Evolutionary conservation across 1,140 invertebrate genomes (phyloP), one percentile per base, ranked within the genome.

Genomic region (Chlorops oryzae): DNA sequence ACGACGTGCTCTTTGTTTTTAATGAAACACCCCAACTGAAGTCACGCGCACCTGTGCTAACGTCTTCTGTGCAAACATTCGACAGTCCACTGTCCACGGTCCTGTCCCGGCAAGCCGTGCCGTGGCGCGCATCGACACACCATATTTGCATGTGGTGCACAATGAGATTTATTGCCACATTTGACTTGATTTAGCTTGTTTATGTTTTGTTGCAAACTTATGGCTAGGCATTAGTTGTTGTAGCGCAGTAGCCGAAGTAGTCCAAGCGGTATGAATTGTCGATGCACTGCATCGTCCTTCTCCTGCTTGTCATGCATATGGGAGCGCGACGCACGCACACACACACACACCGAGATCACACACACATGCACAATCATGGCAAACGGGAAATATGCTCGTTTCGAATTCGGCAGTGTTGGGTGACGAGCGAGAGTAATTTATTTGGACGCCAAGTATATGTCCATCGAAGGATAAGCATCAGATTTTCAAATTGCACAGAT

Each of bases 121-220:
- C n/a, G n/a, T n/a, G n/a, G n/a, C n/a, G n/a, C n/a, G n/a, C n/a
- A n/a, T n/a, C n/a, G n/a, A n/a, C n/a, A n/a, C n/a, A n/a, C n/a
- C n/a, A n/a, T n/a, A 47, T 47, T 47, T 47, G 45, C 45, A 47
- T 47, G 45, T 47, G 45, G 35, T 25, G 45, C 45, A 35, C 39
- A 38, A 38, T 35, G 39, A 47, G 45, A 47, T 47, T 47, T 47
- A 47, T 47, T 38, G 34, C 45, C 45, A 25, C 45, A 47, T 47
- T 47, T 47, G 34, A 47, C 45, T 47, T 47, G 45, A 47, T 47
- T 47, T 47, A 47, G 45, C 45, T 47, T 47, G 45, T 47, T 47
- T 47, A 47, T 47, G 45, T 47, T 47, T 47, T 37, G 35, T 34
- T 27, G 27, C 39, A 38, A 47, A 47, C 32, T 47, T 47, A 47